Base-by-base conservation (phyloP, 1,140 invertebrate species). In the Drosophila dunni region DNA sequence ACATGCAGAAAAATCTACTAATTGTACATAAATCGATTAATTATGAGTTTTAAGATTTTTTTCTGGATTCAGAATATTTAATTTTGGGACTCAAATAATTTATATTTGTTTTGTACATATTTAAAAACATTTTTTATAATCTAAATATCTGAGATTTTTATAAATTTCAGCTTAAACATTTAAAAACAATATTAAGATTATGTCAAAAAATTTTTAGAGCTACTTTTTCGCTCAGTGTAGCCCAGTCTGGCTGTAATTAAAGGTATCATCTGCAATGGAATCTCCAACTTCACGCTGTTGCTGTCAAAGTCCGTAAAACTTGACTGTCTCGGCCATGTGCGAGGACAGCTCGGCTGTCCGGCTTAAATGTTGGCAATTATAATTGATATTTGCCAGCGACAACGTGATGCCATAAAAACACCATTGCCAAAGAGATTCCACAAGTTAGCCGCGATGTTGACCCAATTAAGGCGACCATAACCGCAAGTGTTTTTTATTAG, bases 401-500 rank as follows among this genome's bases (percentile, higher is more conserved):
- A 82, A 75, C 61, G 81, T 78, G 75, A 67, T 46, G 56, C 75
- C 75, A 68, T 82, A 75, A 82, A 82, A 82, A 61, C 58, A 74
- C 48, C 75, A 79, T 78, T 74, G 72, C 67, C 71, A 69, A 50
- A 50, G 46, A 40, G 17, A 63, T 57, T 45, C 45, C 15, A 15
- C 36, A 45, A 11, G 48, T n/a, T 42, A 20, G 17, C 36, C 24
- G 38, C 6, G 24, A 45, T 60, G 56, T 56, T 76, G 80, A 83
- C 75, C 80, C 80, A 83, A 83, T 83, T 83, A 83, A 83, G 63
- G 72, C 60, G 76, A 58, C 76, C 63, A 78, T 79, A 65, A 75
- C 80, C 80, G 79, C 80, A 77, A 83, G 80, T 83, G 80, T 75
- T 83, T 83, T 83, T 83, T 72, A 83, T 83, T 83, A 83, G 80